Conservation (phyloP, 1,140 invertebrate genomes). For the Asobara japonica region DNA sequence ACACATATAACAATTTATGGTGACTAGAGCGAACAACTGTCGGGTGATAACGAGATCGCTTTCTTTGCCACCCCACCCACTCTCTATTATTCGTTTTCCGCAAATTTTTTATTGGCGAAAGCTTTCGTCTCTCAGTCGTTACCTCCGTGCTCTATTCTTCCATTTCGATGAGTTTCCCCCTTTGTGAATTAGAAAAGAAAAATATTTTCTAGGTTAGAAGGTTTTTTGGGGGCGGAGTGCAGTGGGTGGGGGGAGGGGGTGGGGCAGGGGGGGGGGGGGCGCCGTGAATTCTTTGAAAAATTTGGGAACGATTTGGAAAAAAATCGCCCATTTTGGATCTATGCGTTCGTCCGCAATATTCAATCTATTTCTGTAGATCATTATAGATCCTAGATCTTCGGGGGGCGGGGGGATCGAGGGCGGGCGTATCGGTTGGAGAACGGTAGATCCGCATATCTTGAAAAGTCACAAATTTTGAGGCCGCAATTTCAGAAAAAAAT, state of each 20-base stretch:
- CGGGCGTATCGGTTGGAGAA: too few species aligned
- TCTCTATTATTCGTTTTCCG: neutral
- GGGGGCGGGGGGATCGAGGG: too few species aligned
- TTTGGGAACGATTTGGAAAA: too few species aligned
- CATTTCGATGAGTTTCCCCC: neutral
- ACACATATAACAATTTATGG: neutral
- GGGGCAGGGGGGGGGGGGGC: too few species aligned
- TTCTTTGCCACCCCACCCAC: neutral
- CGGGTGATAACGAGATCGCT: constrained; percentile 3
- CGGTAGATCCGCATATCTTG: too few species aligned
- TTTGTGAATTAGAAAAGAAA: neutral
- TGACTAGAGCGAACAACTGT: neutral
- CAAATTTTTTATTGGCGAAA: neutral
- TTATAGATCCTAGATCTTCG: too few species aligned
- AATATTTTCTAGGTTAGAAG: neutral
- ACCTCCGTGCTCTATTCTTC: neutral
- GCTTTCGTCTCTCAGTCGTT: neutral
- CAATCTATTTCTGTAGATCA: too few species aligned
- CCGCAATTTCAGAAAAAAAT: too few species aligned
- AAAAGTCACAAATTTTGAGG: neutral
- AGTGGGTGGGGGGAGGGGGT: too few species aligned
- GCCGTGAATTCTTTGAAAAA: too few species aligned
- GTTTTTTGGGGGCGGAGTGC: neutral
- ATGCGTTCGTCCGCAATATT: too few species aligned
- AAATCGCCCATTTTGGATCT: too few species aligned